A percentile compares a stretch with the other conserved stretches of the same genome.
phyloP scores from a whole-genome alignment of 30 jellyfish, hydroid and myxozoan genomes.

The Hydra vulgaris region DNA sequence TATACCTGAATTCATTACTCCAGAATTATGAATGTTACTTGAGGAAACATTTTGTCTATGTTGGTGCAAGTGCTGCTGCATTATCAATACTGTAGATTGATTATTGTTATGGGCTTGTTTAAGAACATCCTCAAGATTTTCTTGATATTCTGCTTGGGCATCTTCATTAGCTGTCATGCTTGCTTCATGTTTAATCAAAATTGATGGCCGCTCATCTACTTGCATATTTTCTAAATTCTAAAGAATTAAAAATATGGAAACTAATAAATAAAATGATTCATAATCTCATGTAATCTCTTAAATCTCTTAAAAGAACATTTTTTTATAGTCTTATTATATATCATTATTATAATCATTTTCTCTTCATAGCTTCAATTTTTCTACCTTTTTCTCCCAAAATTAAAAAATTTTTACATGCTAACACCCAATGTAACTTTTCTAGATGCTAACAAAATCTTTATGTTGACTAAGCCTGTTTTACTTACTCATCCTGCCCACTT shows the following conservation, averaged over 20 bases:
- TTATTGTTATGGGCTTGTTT: conserved; percentile 37
- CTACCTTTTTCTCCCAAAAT: background rate
- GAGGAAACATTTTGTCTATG: too few relatives aligned
- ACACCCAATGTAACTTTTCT: too few relatives aligned
- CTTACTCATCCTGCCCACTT: too few relatives aligned
- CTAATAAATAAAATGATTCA: background rate
- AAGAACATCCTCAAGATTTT: conserved; percentile 14
- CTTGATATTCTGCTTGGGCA: too few relatives aligned
- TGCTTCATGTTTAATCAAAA: background rate
- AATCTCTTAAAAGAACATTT: too few relatives aligned
- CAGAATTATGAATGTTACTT: too few relatives aligned
- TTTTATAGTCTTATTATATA: background rate
- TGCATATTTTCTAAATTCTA: background rate
- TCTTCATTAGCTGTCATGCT: too few relatives aligned
- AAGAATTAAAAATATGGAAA: background rate
- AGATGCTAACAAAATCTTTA: too few relatives aligned
- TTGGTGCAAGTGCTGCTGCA: conserved; percentile 33
- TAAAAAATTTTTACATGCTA: background rate
- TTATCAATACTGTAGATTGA: conserved; percentile 53
- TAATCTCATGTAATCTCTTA: background rate
- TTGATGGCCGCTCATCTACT: conserved; percentile 7
- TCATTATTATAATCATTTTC: too few relatives aligned
- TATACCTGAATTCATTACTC: too few relatives aligned
- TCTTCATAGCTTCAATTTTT: too few relatives aligned
- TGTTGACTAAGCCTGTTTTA: too few relatives aligned